Percentiles rank a stretch among this genome's conserved stretches.
phyloP scores from a whole-genome alignment of 2,797 vertebrate species.

The Apogon hyalosoma region DNA sequence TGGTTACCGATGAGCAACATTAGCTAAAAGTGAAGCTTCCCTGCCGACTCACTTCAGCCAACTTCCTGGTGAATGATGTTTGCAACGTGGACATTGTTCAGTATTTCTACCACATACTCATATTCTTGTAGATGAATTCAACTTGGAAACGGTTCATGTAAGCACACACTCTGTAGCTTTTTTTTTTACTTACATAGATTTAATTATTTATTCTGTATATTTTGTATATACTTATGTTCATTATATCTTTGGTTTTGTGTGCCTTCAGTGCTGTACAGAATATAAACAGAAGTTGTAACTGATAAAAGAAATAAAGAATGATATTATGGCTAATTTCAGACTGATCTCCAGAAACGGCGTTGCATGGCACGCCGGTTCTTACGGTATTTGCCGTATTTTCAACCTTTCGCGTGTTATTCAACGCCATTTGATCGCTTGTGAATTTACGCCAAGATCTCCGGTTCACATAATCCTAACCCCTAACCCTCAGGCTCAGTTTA shows the following conservation, averaged over 20 bases:
- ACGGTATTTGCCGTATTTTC: too few relatives aligned
- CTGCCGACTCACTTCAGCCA: constrained; percentile 25
- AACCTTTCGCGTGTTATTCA: too few relatives aligned
- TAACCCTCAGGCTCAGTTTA: too few relatives aligned
- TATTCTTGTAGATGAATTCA: constrained; percentile 37
- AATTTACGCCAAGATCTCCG: too few relatives aligned
- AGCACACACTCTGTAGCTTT: constrained; percentile 88
- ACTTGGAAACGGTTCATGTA: constrained; percentile 73
- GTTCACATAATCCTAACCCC: too few relatives aligned
- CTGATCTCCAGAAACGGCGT: background rate
- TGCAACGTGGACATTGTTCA: constrained; percentile 35
- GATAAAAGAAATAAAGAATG: constrained; percentile 82
- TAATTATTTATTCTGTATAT: constrained; percentile 99
- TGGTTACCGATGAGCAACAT: constrained; percentile 11
- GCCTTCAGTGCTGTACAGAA: constrained; percentile 91
- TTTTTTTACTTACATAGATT: constrained; percentile 87
- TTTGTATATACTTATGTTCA: constrained; percentile 92
- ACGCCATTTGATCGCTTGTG: too few relatives aligned
- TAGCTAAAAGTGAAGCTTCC: constrained; percentile 5
- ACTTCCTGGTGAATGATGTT: constrained; percentile 38
- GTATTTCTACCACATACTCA: constrained; percentile 40
- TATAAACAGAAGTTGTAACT: constrained; percentile 81
- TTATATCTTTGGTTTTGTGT: constrained; percentile 85
- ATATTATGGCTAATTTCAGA: constrained; percentile 12
- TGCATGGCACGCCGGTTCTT: background rate